Percentiles rank a stretch among this genome's conserved stretches.
phyloP scores from a whole-genome alignment of 2,797 vertebrate species.

The Falco peregrinus region DNA sequence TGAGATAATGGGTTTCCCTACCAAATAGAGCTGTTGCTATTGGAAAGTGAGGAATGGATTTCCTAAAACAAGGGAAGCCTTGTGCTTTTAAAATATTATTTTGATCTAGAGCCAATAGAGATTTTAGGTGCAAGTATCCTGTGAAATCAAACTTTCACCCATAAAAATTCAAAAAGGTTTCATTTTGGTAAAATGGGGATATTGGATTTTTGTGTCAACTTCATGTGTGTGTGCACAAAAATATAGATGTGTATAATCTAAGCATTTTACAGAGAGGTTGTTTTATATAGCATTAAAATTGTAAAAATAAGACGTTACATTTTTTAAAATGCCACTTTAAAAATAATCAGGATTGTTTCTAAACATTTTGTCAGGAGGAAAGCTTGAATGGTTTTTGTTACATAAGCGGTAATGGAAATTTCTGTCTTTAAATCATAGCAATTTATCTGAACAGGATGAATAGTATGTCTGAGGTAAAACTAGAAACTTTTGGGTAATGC shows the following conservation, averaged over 20 bases:
- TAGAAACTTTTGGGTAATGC: background rate
- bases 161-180: background rate
- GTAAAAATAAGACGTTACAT: background rate
- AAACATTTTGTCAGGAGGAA: background rate
- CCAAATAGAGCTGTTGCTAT: background rate
- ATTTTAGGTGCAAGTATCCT: background rate
- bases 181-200: background rate
- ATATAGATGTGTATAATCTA: background rate
- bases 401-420: background rate
- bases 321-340: background rate
- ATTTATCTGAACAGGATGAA: background rate
- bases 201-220: background rate
- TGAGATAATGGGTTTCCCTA: background rate
- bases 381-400: background rate
- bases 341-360: background rate
- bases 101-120: background rate
- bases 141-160: background rate
- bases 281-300: background rate
- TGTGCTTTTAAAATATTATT: background rate
- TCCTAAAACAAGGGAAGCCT: background rate
- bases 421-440: background rate
- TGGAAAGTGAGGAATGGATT: background rate
- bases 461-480: background rate
- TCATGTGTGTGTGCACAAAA: background rate
- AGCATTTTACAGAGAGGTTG: background rate